Base-by-base conservation (phyloP, 2,113 vertebrate species). In the Climacteris rufus region DNA sequence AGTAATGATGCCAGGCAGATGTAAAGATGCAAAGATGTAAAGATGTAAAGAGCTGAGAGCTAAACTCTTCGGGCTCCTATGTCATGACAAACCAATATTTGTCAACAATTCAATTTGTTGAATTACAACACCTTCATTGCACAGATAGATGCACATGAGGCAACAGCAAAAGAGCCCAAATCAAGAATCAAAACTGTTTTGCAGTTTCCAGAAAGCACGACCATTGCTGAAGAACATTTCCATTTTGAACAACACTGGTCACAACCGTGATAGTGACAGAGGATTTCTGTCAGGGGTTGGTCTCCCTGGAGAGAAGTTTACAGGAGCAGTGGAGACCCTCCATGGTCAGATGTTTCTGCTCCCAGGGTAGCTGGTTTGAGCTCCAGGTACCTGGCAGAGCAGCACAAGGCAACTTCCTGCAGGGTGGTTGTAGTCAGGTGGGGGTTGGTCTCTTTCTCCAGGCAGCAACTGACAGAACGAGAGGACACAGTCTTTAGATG, bases 51-150 rank as follows among this genome's bases (percentile, higher is more conserved):
- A 64, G 44, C 82, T 84, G 30, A 1, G 22, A 47, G 56, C 15
- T n/a, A 20, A 40, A 27, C 31, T 59, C 11, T 0, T 1, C 24
- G 40, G 25, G 61, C 54, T 71, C 42, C 50, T 24, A 19, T 10
- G 2, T 3, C 27, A 1, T 2, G 13, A 28, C 52, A 63, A 6
- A 9, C 7, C 0, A 0, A 25, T 6, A 2, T 0, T 0, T 2
- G 35, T 19, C n/a, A n/a, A n/a, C n/a, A n/a, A n/a, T n/a, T n/a
- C n/a, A n/a, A n/a, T n/a, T n/a, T n/a, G n/a, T 49, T 52, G 74
- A 76, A 31, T 60, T 37, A 31, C 47, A 44, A 0, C 19, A 13
- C 0, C 1, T 25, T 18, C 25, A 5, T 81, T 31, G 45, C 33
- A 37, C 24, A 84, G 18, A 33, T 11, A 4, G 0, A 25, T 0